Conservation (phyloP, 2,113 vertebrate genomes). For the Eubucco bourcierii region DNA sequence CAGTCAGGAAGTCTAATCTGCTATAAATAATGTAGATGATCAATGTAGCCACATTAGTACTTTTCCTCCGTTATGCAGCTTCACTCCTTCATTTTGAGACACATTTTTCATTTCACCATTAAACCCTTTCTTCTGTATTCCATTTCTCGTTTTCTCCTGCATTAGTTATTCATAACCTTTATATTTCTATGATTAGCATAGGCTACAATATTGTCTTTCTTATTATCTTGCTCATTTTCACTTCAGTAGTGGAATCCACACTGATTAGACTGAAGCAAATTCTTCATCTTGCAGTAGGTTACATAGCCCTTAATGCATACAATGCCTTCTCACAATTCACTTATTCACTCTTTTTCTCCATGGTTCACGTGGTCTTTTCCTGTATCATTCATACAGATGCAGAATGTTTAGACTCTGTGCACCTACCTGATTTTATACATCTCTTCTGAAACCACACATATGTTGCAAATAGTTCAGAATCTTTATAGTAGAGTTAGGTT, state of each 20-base stretch:
- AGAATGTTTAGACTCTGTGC: neutral
- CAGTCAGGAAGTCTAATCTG: neutral
- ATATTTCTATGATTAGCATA: conserved; percentile 41
- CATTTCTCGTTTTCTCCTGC: conserved; percentile 31
- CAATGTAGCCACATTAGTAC: neutral
- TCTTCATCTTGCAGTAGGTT: neutral
- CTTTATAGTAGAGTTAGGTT: neutral
- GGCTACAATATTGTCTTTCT: conserved; percentile 43
- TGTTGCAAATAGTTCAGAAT: neutral
- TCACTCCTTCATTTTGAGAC: neutral
- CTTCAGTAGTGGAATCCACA: neutral
- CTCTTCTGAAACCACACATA: neutral
- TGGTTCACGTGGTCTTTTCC: neutral
- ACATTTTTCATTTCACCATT: conserved; percentile 17
- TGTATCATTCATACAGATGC: neutral
- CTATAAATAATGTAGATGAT: neutral
- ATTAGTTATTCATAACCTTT: conserved; percentile 64
- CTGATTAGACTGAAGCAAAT: neutral
- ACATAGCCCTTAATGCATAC: neutral
- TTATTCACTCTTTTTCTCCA: neutral
- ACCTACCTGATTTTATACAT: neutral
- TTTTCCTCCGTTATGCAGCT: neutral
- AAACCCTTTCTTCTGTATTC: neutral
- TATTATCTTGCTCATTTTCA: conserved; percentile 48
- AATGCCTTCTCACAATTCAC: neutral